These are phyloP conservation scores for Pica pica DNA, from an alignment of 2,113 vertebrate genomes.

Conservation along the genomic window DNA sequence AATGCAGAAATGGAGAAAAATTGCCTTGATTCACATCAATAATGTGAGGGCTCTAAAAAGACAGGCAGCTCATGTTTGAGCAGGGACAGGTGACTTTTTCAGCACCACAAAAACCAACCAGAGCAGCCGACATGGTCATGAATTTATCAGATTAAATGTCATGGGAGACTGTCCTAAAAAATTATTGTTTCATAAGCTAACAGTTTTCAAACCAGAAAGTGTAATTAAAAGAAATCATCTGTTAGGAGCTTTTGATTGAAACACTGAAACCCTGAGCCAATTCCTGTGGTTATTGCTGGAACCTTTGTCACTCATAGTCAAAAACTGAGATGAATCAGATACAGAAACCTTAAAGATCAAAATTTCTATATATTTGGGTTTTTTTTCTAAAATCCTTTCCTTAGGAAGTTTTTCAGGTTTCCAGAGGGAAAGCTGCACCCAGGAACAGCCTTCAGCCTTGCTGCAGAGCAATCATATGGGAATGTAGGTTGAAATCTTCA, in stretches of 20 bases:
- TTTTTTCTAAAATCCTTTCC: background rate
- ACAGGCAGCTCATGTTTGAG: background rate
- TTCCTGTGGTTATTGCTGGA: background rate
- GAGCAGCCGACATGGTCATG: background rate
- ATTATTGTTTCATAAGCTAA: background rate
- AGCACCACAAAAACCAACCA: background rate
- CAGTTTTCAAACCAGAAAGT: background rate
- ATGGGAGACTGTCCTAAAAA: background rate
- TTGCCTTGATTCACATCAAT: background rate
- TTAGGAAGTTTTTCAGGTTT: background rate
- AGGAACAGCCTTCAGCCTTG: background rate
- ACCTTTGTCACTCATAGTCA: background rate
- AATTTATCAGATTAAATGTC: background rate
- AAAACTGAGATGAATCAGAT: background rate
- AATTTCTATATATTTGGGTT: background rate
- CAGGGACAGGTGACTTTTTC: background rate
- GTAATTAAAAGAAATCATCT: background rate
- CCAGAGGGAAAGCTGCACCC: background rate
- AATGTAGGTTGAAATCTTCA: background rate
- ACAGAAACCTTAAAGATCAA: background rate
- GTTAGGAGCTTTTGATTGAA: background rate
- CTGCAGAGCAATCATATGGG: background rate
- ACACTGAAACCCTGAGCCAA: rapidly evolving
- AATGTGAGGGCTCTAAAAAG: background rate
- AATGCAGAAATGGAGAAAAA: background rate